Percentiles rank a stretch among this genome's conserved stretches.
Evolutionary conservation across 2,797 vertebrate genomes (phyloP).

Genomic region (Propithecus deckenii): DNA sequence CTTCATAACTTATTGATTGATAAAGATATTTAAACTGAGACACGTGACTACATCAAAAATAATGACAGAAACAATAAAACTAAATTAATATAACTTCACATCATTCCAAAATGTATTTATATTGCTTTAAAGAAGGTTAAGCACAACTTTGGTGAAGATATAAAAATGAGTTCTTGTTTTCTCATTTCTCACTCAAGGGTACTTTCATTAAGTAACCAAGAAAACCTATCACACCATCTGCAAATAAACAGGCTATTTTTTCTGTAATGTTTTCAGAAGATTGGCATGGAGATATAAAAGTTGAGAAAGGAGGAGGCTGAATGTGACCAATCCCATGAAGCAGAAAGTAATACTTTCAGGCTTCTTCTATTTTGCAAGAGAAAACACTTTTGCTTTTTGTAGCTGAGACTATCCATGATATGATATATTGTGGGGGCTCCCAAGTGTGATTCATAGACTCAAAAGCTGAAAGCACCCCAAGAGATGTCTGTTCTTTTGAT

Average conservation of each 20-base stretch:
- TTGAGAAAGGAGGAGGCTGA: neutral
- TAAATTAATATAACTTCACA: neutral
- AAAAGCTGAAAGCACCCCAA: neutral
- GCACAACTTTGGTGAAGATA: neutral
- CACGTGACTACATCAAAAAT: neutral
- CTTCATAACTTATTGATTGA: neutral
- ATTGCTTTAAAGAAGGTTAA: neutral
- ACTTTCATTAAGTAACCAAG: neutral
- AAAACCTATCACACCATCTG: neutral
- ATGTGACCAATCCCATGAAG: neutral
- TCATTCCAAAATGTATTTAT: neutral
- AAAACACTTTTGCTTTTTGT: neutral
- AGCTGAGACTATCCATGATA: neutral
- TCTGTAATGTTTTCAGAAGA: neutral
- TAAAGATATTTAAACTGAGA: neutral
- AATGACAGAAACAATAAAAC: neutral
- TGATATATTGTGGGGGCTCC: neutral
- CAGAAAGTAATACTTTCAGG: neutral
- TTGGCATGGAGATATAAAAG: neutral
- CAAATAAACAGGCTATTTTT: neutral
- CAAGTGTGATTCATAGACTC: neutral
- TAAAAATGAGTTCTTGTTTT: neutral
- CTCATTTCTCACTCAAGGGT: neutral
- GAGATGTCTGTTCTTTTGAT: neutral
- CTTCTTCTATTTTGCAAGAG: neutral